Base-by-base conservation (phyloP, 1,140 invertebrate genomes). In the Papilio glaucus region DNA sequence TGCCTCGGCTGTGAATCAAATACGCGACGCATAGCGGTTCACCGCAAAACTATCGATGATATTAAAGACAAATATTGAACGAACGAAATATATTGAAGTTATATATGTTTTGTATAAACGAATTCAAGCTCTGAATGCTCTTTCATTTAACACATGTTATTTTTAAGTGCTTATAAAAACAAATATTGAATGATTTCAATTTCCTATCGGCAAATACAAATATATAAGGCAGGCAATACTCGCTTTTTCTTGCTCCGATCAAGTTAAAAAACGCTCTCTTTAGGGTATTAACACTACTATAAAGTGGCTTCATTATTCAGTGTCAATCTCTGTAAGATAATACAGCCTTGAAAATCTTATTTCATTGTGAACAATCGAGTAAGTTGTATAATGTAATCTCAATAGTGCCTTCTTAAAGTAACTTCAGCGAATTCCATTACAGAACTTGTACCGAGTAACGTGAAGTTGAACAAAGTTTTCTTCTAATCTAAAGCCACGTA, bases 391-490 rank as follows among this genome's bases (percentile, higher is more conserved):
- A 33, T 33, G 29, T 33, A 53, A 24, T 53, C 49, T 53, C 21
- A 24, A 53, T 24, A 49, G 45, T 53, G 21, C 49, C 9, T 53
- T 53, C 21, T 53, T 24, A 24, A 53, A 53, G 49, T 53, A 53
- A 53, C 18, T 53, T 53, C 8, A 53, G 49, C 18, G 49, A 53
- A 53, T 53, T 53, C 49, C 49, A 53, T 53, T 53, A 53, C 49
- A 53, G 21, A 53, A 53, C 49, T 53, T 53, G 49, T 53, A 21
- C 49, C 49, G 49, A 8, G n/a, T 45, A 53, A 53, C 21, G 10
- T 53, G 21, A 53, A 24, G 21, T 53, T 7, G 21, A 53, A 53
- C 21, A 53, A 53, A 53, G 49, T 53, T 53, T 53, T 24, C 49
- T 53, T 49, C 21, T 53, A 53, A 53, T 53, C 49, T 53, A 24